These are phyloP conservation scores for Muscicapa striata DNA, from an alignment of 2,797 vertebrate species.

Conservation along the genomic window DNA sequence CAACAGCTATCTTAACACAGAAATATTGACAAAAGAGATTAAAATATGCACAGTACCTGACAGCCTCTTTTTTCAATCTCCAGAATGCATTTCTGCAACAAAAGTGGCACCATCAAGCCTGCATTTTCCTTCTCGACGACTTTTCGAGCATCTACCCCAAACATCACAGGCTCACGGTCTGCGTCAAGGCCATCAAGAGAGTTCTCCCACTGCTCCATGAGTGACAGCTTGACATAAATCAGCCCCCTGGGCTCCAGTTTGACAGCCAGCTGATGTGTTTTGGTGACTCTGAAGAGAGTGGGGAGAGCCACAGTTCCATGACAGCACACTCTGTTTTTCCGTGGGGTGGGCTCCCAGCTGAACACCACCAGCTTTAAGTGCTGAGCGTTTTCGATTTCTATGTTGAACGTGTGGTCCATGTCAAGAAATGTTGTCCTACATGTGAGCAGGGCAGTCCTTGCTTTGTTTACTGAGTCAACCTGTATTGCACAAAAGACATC, in stretches of 20 bases:
- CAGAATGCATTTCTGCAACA: conserved; percentile 93
- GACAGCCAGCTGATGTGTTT: conserved; percentile 91
- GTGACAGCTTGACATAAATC: conserved; percentile 94
- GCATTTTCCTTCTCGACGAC: conserved; percentile 91
- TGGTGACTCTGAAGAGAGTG: conserved; percentile 90
- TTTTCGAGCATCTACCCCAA: conserved; percentile 89
- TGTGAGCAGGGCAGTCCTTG: conserved; percentile 93
- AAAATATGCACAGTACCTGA: conserved; percentile 83
- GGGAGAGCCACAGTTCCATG: conserved; percentile 93
- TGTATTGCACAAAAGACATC: conserved; percentile 98
- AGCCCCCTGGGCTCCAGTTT: conserved; percentile 94
- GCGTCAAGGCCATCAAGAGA: conserved; percentile 83
- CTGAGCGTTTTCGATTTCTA: conserved; percentile 96
- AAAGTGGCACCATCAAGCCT: conserved; percentile 90
- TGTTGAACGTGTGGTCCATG: conserved; percentile 99
- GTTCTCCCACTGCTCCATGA: conserved; percentile 97
- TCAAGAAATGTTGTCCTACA: conserved; percentile 92
- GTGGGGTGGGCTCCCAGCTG: conserved; percentile 93
- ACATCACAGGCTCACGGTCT: conserved; percentile 85
- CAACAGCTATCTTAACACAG: background rate
- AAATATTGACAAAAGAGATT: background rate
- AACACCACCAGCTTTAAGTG: conserved; percentile 97
- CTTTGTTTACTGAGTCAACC: conserved; percentile 96
- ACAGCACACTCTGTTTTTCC: conserved; percentile 91
- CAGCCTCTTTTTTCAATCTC: conserved; percentile 98